Conservation (phyloP, 2,888 invertebrate species). For the Sphaerophoria rueppellii region DNA sequence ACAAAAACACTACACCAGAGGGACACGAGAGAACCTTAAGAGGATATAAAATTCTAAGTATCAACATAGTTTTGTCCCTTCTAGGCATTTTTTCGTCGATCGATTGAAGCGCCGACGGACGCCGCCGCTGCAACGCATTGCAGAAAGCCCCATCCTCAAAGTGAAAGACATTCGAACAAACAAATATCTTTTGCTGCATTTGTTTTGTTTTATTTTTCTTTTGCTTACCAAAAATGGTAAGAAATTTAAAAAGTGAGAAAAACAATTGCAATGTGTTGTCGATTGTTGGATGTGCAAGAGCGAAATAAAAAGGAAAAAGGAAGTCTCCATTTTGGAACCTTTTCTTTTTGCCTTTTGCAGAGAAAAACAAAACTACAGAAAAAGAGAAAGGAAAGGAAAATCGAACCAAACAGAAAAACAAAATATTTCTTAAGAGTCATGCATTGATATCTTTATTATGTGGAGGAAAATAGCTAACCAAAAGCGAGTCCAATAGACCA, state of each 20-base stretch:
- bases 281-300: background rate
- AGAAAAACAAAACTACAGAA: background rate
- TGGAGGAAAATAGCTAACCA: slow-evolving; percentile 2
- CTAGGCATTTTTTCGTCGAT: slow-evolving; percentile 20
- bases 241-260: slow-evolving; percentile 58
- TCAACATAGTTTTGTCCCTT: slow-evolving; percentile 12
- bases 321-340: slow-evolving; percentile 16
- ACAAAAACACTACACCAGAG: background rate
- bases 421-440: background rate
- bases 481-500: slow-evolving; percentile 42
- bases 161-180: slow-evolving; percentile 15
- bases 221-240: slow-evolving; percentile 55
- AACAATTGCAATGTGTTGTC: slow-evolving; percentile 27
- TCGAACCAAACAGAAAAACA: slow-evolving; percentile 9
- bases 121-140: slow-evolving; percentile 6
- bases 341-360: slow-evolving; percentile 1
- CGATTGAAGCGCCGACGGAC: slow-evolving; percentile 47
- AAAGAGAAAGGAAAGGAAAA: slow-evolving; percentile 48
- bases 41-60: slow-evolving; percentile 1
- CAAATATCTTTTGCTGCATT: slow-evolving; percentile 17
- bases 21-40: slow-evolving; percentile 8
- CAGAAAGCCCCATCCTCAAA: background rate
- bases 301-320: background rate
- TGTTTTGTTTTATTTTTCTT: background rate
- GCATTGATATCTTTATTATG: slow-evolving; percentile 57